Evolutionary conservation across 2,113 vertebrate genomes (phyloP), one percentile per base, ranked within the genome.

Genomic region (Quiscalus mexicanus): DNA sequence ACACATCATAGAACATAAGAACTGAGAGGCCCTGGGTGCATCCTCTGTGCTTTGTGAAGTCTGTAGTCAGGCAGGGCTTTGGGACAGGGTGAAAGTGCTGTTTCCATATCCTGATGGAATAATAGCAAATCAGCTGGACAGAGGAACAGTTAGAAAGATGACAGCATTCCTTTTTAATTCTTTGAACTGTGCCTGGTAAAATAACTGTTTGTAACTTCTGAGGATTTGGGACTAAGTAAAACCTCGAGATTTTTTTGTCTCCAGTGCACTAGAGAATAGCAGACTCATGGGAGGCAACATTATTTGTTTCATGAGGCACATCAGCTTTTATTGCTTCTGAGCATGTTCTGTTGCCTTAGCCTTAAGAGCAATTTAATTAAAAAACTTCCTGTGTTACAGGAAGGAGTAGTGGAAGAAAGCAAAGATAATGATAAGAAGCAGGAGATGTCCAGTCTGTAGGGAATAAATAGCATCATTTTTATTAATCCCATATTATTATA

Each of bases 1-100:
- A 4, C 5, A 13, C 2, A 0, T 73, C 30, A 7, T 1, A 10
- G 60, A 77, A 22, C 24, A 23, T 8, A 15, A 24, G 55, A 25
- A 44, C 15, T 78, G 50, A 45, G 70, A 35, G 59, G 24, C 22
- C 20, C 45, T 30, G 31, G 35, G 17, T 88, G 17, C 10, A 0
- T 73, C 47, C 41, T 58, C 27, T 80, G 27, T 59, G 28, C 22
- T 44, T 59, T 24, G 7, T 49, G 27, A 24, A 64, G 50, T 16
- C 42, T 4, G 0, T 25, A 55, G 28, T 41, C 24, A 64, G 44
- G 37, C 41, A 64, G 20, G 16, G 35, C 56, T 47, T 71, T 79
- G 58, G 19, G 56, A 27, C 25, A 44, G n/a, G 23, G 5, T 44
- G 58, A 55, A 82, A 75, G 52, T 56, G 12, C 53, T 79, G 8